Base-by-base conservation (phyloP, 2,113 vertebrate species). In the Cavia porcellus region DNA sequence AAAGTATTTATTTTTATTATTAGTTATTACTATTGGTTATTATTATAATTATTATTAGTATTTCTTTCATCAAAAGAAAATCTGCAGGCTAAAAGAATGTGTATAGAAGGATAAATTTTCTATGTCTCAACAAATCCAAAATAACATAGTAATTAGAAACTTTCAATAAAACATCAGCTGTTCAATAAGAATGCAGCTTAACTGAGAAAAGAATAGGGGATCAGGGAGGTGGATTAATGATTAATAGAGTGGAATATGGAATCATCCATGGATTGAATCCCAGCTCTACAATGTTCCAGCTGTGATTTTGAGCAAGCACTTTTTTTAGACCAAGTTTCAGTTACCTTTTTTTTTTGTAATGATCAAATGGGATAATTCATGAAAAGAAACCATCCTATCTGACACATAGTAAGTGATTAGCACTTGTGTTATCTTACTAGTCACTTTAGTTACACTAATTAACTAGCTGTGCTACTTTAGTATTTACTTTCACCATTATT, bases 141-240 rank as follows among this genome's bases (percentile, higher is more conserved):
- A 77, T 61, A 88, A 90, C 11, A 68, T 0, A 0, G 45, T 30
- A 80, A 68, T 92, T 81, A 17, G 20, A 2, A 62, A 89, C 92
- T 95, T 94, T 92, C 7, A 66, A 87, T 87, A 87, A 95, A 89
- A 94, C 85, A 87, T 50, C 17, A 90, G 10, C 2, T 88, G 8
- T 72, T 89, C 10, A n/a, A 62, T 87, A 52, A 85, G 93, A 90
- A 64, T 90, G 30, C 47, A 84, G 68, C 85, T 80, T 93, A 89
- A 64, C 19, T 82, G 50, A 35, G 15, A 68, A 83, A 14, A 3
- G 1, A 0, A 1, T 17, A 25, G 45, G 42, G n/a, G 0, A 7
- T 68, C 0, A 25, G 8, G 59, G 24, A 68, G 1, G 3, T 59
- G 1, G 45, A 81, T 11, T 70, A 83, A 64, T 68, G 14, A 3